Base-by-base conservation (phyloP, 2,888 invertebrate genomes). In the Unio pictorum region DNA sequence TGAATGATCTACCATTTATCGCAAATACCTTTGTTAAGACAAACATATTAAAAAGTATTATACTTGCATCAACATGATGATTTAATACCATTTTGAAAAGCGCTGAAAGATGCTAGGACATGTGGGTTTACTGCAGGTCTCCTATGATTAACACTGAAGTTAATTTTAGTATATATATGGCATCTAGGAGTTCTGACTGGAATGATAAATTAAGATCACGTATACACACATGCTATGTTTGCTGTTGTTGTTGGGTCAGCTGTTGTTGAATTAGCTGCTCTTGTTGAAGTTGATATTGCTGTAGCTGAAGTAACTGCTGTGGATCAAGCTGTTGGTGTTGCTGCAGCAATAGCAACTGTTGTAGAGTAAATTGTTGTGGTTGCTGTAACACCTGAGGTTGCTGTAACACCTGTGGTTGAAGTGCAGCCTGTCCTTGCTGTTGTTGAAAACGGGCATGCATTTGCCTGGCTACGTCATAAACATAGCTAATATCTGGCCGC, bases 401-500 rank as follows among this genome's bases (percentile, higher is more conserved):
- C 61, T 67, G 74, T 66, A 78, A 75, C 26, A 67, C 71, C 66
- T 80, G 75, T 56, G 70, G 70, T 30, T 70, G 70, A 30, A 59
- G 58, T 45, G 65, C 62, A 34, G 64, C 59, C 55, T 67, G 66
- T 3, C 64, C 67, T 65, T 78, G 79, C 61, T 78, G 72, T 45
- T 78, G 72, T 57, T 76, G 77, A 34, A 34, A 34, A 7, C 34
- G 34, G 7, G 34, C 34, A 72, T 89, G 87, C 91, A 92, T 92
- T 70, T 89, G 86, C 73, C 88, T 86, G 7, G 92, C 91, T 20
- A 91, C 86, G 60, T 86, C 83, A 78, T 91, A 90, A 15, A 92
- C 91, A 76, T 91, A 88, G 30, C 84, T 83, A 66, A 92, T 91
- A 81, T 91, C 91, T 6, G 92, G 92, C 23, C 93, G 85, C 66